Percentiles rank a stretch among this genome's conserved stretches.
These are phyloP conservation scores for Lasiurus borealis DNA, from an alignment of 2,113 vertebrate species.

Conservation along the genomic window DNA sequence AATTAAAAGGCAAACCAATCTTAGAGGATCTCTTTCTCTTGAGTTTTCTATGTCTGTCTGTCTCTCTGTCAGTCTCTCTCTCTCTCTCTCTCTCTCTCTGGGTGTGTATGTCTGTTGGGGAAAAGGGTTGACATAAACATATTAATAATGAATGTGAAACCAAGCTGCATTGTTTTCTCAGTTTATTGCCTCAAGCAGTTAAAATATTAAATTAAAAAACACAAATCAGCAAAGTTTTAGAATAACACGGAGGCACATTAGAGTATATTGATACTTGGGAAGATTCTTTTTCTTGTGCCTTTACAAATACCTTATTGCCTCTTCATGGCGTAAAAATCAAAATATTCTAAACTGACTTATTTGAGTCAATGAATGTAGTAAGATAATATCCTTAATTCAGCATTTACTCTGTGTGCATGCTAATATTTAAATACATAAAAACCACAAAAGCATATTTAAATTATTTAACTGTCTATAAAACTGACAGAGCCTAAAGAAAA, in stretches of 20 bases:
- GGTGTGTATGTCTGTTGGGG: background rate
- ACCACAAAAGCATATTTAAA: constrained; percentile 56
- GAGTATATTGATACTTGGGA: constrained; percentile 14
- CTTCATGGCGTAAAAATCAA: constrained; percentile 51
- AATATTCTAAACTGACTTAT: constrained; percentile 63
- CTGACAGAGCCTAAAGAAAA: constrained; percentile 49
- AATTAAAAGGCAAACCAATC: constrained; percentile 17
- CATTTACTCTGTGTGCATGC: constrained; percentile 38
- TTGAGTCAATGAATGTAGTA: constrained; percentile 23
- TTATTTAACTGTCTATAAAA: constrained; percentile 64
- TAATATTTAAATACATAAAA: constrained; percentile 66
- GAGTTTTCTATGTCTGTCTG: background rate
- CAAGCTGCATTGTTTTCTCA: background rate
- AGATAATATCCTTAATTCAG: constrained; percentile 34
- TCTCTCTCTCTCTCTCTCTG: too few species aligned
- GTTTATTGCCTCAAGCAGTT: constrained; percentile 29
- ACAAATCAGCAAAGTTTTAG: constrained; percentile 43
- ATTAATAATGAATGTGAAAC: constrained; percentile 54
- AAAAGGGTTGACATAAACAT: background rate
- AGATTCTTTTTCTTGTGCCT: background rate
- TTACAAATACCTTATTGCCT: background rate
- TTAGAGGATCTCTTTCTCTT: constrained; percentile 14
- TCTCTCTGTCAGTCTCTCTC: background rate
- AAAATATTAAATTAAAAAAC: background rate
- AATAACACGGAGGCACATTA: background rate